Evolutionary conservation across 1,140 invertebrate genomes (phyloP).

Genomic region (Pteromalus puparum): DNA sequence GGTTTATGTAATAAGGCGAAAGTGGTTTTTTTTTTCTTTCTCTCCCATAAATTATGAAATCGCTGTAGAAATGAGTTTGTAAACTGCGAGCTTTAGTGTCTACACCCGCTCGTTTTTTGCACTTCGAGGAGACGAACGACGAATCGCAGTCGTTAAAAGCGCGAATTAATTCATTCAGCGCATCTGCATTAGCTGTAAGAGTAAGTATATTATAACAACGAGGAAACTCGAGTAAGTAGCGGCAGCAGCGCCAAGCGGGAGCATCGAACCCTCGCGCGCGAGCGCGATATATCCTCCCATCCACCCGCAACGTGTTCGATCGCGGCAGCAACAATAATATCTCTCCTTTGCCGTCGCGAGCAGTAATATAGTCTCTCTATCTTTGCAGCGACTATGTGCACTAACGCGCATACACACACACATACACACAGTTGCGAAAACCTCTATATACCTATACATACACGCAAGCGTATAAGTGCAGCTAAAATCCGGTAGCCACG

Average conservation of each 20-base stretch:
- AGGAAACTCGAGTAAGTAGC: no score
- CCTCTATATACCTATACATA: neutral
- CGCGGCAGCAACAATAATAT: neutral
- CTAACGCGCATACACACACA: no score
- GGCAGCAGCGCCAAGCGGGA: neutral
- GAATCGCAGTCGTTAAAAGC: neutral
- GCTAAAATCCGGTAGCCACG: neutral
- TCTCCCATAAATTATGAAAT: neutral
- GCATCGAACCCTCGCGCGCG: neutral
- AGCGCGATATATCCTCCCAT: neutral
- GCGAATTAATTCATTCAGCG: no score
- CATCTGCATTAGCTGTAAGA: no score
- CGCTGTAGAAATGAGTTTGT: neutral
- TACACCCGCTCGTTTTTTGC: neutral
- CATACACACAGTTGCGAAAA: no score
- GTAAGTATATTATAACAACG: no score
- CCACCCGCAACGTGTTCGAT: neutral
- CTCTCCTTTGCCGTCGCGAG: neutral
- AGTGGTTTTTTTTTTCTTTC: neutral
- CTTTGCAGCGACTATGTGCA: no score
- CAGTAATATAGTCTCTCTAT: neutral
- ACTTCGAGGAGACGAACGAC: no score
- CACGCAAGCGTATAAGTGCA: no score
- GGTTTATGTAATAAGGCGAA: conserved; percentile 12
- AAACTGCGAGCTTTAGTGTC: neutral